Conservation (phyloP, 2,888 invertebrate genomes). For the Oegoconia quadripuncta region DNA sequence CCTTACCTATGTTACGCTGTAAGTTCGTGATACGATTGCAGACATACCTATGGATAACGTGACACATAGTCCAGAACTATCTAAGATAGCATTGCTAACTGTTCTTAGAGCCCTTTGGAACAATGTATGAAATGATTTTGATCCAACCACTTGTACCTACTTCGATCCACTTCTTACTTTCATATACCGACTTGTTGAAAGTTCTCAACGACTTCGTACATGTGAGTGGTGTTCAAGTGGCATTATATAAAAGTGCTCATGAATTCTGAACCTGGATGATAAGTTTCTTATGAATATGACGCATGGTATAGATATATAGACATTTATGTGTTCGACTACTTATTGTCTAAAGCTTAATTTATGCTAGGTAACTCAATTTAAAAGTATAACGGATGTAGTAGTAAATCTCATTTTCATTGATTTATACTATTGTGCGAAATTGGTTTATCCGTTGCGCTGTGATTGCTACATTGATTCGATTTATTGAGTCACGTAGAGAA, state of each 20-base stretch:
- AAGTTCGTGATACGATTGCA: too few species aligned
- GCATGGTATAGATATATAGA: slow-evolving; percentile 31
- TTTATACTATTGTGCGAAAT: slow-evolving; percentile 46
- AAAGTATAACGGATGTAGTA: slow-evolving; percentile 33
- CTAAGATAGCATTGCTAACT: slow-evolving; percentile 19
- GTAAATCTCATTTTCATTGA: slow-evolving; percentile 43
- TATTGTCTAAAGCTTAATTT: slow-evolving; percentile 29
- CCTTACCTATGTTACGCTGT: too few species aligned
- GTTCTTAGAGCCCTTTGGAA: slow-evolving; percentile 27
- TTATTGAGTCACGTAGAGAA: slow-evolving; percentile 46
- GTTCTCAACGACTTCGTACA: slow-evolving; percentile 45
- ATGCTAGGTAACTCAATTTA: slow-evolving; percentile 41
- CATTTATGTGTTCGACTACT: slow-evolving; percentile 35
- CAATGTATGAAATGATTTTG: slow-evolving; percentile 34
- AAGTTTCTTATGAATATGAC: slow-evolving; percentile 36
- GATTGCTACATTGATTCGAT: slow-evolving; percentile 51
- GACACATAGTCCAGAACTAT: too few species aligned
- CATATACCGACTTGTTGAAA: slow-evolving; percentile 47
- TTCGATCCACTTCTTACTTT: slow-evolving; percentile 43
- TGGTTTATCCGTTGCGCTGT: slow-evolving; percentile 49
- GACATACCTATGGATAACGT: too few species aligned
- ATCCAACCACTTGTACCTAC: slow-evolving; percentile 10
- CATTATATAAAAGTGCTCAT: slow-evolving; percentile 49
- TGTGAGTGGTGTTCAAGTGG: slow-evolving; percentile 46
- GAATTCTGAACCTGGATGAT: slow-evolving; percentile 39